Percentiles rank a stretch among this genome's conserved stretches.
Evolutionary conservation across 2,888 invertebrate genomes (phyloP).

Genomic region (Hecatera dysodea): DNA sequence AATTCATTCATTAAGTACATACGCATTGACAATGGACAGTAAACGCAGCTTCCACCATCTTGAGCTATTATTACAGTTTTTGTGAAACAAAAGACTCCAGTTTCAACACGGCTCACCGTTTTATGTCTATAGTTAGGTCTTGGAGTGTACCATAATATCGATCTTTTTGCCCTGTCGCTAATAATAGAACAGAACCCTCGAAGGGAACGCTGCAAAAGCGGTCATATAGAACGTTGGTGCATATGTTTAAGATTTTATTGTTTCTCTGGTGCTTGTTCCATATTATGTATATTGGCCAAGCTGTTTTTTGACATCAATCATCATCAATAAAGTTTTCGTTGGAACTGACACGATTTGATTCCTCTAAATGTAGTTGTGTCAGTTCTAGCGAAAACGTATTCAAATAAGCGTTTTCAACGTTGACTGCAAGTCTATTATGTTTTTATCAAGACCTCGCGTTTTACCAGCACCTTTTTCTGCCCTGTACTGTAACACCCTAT

Average conservation of each 20-base stretch:
- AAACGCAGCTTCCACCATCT: not conserved
- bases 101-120: not conserved
- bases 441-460: not conserved
- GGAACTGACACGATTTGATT: too few relatives aligned
- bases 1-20: not conserved
- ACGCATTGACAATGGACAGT: not conserved
- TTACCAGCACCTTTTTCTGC: not conserved
- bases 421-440: too few relatives aligned
- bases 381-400: too few relatives aligned
- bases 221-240: not conserved
- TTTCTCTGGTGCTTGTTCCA: too few relatives aligned
- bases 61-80: not conserved
- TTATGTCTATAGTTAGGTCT: constrained; percentile 3
- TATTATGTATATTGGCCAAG: not conserved
- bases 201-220: not conserved
- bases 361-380: too few relatives aligned
- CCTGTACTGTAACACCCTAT: not conserved
- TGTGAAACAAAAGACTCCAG: not conserved
- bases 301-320: not conserved
- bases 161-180: constrained; percentile 27
- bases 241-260: not conserved
- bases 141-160: constrained; percentile 20
- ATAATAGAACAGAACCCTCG: constrained; percentile 23
- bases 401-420: too few relatives aligned
- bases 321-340: too few relatives aligned